A percentile compares a stretch with the other conserved stretches of the same genome.
Conservation (phyloP, 2,888 invertebrate genomes). For the Tridacna gigas region DNA sequence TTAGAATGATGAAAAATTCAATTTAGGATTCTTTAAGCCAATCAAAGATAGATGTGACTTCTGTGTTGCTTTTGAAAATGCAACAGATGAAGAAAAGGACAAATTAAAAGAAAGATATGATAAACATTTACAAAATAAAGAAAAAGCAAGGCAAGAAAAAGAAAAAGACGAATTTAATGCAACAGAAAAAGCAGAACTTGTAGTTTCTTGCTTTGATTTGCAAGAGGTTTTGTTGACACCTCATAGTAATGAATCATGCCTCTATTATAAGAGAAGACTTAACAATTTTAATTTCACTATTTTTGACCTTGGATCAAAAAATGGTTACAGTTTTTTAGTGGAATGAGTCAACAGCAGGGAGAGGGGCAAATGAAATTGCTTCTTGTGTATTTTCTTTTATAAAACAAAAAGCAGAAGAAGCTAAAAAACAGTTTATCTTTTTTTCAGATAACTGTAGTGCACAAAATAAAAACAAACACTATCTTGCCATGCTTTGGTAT, state of each 20-base stretch:
- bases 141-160: slow-evolving; percentile 32
- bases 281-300: slow-evolving; percentile 54
- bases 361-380: slow-evolving; percentile 48
- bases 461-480: slow-evolving; percentile 50
- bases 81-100: slow-evolving; percentile 20
- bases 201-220: slow-evolving; percentile 48
- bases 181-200: neutral
- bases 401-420: neutral
- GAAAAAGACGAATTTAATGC: slow-evolving; percentile 25
- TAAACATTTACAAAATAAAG: slow-evolving; percentile 35
- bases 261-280: slow-evolving; percentile 50
- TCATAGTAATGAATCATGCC: slow-evolving; percentile 31
- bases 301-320: slow-evolving; percentile 37
- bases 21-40: slow-evolving; percentile 37
- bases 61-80: slow-evolving; percentile 25
- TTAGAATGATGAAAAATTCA: slow-evolving; percentile 23
- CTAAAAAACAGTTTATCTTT: slow-evolving; percentile 38
- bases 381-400: slow-evolving; percentile 42
- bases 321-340: slow-evolving; percentile 43
- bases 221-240: slow-evolving; percentile 47
- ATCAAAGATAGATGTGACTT: slow-evolving; percentile 44
- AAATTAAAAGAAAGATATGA: slow-evolving; percentile 8
- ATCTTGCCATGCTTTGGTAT: slow-evolving; percentile 46
- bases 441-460: slow-evolving; percentile 41
- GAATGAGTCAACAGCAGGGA: slow-evolving; percentile 40